Evolutionary conservation across 2,888 invertebrate genomes (phyloP).

Genomic region (Idaea dimidiata): DNA sequence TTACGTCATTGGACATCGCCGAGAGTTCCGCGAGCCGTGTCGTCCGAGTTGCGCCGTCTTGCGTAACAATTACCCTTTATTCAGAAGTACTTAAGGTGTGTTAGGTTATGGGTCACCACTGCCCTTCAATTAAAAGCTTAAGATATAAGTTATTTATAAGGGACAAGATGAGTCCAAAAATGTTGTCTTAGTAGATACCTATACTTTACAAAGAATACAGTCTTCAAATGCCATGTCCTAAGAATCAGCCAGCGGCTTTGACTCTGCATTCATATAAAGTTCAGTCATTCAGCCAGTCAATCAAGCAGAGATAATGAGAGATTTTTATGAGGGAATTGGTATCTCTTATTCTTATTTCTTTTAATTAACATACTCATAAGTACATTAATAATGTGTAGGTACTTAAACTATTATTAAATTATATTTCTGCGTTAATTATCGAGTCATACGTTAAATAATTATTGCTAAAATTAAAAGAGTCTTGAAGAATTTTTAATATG

Average conservation of each 20-base stretch:
- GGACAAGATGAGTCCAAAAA: too few relatives aligned
- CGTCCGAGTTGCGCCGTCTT: slow-evolving; percentile 57
- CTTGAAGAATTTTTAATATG: neutral
- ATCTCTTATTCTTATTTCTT: neutral
- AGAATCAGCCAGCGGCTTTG: too few relatives aligned
- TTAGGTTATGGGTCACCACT: neutral
- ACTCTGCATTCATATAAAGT: too few relatives aligned
- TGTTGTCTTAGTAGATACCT: too few relatives aligned
- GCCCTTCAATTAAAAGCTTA: slow-evolving; percentile 10
- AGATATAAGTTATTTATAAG: neutral
- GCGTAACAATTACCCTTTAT: slow-evolving; percentile 47
- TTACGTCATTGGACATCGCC: slow-evolving; percentile 59
- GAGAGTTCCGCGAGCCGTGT: slow-evolving; percentile 44
- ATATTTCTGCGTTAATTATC: neutral
- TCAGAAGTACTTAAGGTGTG: neutral
- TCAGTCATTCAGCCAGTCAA: too few relatives aligned
- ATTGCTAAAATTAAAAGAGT: neutral
- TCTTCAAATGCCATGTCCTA: too few relatives aligned
- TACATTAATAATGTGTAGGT: neutral
- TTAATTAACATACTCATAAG: neutral
- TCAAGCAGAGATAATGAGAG: too few relatives aligned
- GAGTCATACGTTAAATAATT: neutral
- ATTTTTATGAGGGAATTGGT: too few relatives aligned
- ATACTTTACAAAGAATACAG: too few relatives aligned
- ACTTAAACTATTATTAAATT: neutral